Evolutionary conservation across 1,140 invertebrate genomes (phyloP).

Genomic region (Eueides isabella): DNA sequence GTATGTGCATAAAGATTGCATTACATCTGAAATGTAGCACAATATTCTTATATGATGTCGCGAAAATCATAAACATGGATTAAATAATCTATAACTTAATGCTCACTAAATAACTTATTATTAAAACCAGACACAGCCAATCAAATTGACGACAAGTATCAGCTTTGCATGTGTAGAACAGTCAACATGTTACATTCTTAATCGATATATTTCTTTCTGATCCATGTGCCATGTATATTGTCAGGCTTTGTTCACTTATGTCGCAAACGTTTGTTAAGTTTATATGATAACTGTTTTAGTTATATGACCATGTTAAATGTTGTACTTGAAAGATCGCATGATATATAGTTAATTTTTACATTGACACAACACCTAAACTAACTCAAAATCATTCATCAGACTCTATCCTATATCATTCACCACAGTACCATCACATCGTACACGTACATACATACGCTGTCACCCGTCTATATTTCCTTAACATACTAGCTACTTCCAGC

Average conservation of each 20-base stretch:
- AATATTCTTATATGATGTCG: not conserved
- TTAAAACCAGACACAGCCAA: not conserved
- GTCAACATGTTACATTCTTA: not conserved
- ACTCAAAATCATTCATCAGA: not conserved
- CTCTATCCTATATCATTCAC: not conserved
- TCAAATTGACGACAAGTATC: not conserved
- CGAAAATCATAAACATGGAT: not conserved
- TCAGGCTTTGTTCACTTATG: not conserved
- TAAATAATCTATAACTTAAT: not conserved
- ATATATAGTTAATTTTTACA: not conserved
- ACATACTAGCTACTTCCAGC: conserved; percentile 39
- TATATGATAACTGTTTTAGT: not conserved
- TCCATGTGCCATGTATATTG: not conserved
- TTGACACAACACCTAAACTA: not conserved
- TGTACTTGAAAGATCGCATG: not conserved
- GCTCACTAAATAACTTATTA: not conserved
- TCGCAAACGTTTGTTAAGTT: not conserved
- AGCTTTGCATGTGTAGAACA: conserved; percentile 11
- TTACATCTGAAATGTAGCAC: not conserved
- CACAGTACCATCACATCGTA: not conserved
- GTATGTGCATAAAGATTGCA: not conserved
- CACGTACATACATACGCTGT: conserved; percentile 8
- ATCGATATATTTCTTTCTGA: conserved; percentile 3
- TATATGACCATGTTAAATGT: not conserved
- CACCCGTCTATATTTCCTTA: conserved; percentile 1